Evolutionary conservation across 2,113 vertebrate species (phyloP).

Genomic region (Vulpes lagopus): DNA sequence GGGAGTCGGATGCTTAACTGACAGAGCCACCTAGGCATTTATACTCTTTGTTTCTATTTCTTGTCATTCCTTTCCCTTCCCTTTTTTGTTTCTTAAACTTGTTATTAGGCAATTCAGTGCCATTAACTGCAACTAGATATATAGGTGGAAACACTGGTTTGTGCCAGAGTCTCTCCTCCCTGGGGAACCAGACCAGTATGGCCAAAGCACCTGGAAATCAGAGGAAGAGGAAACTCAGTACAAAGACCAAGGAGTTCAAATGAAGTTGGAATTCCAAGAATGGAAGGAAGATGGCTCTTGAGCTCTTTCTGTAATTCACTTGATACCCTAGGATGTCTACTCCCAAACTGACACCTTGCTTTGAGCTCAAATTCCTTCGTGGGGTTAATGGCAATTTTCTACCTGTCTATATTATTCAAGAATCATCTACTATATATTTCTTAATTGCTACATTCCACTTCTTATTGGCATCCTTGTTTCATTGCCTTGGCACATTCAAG

Average conservation of each 20-base stretch:
- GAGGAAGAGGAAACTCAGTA: neutral
- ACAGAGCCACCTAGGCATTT: neutral
- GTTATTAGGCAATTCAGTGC: neutral
- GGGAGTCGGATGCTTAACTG: neutral
- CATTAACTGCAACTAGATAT: neutral
- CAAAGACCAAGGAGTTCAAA: neutral
- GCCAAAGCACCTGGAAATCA: neutral
- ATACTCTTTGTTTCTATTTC: neutral
- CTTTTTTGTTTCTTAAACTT: neutral
- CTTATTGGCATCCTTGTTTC: constrained; percentile 33
- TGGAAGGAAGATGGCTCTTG: neutral
- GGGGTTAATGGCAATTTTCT: neutral
- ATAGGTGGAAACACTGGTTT: neutral
- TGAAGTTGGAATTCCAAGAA: constrained; percentile 38
- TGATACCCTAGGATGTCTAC: neutral
- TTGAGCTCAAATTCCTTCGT: neutral
- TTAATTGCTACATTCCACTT: neutral
- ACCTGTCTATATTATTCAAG: neutral
- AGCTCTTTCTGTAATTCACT: neutral
- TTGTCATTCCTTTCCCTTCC: neutral
- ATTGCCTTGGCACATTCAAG: constrained; percentile 35
- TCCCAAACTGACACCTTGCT: neutral
- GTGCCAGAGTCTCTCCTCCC: neutral
- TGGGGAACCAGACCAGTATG: neutral
- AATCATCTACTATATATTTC: neutral